Percentiles rank a stretch among this genome's conserved stretches.
phyloP scores from a whole-genome alignment of 1,140 invertebrate genomes.

The Xylocopa sonorina region DNA sequence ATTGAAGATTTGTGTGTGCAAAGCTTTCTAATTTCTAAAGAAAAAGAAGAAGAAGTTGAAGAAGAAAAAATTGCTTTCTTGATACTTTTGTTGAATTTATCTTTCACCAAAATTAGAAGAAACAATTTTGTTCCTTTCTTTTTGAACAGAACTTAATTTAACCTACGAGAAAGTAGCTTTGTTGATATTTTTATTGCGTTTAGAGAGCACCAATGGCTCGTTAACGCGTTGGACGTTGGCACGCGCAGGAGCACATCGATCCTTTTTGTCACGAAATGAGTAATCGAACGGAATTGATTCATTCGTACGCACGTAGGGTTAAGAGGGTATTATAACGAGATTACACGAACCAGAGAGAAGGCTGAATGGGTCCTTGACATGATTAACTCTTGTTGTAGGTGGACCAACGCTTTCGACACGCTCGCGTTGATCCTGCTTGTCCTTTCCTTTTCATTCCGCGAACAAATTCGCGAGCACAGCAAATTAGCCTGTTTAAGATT shows the following conservation, averaged over 20 bases:
- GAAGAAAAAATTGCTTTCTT: no score
- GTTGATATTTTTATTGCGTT: no score
- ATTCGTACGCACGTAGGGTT: slow-evolving; percentile 45
- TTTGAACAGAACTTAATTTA: no score
- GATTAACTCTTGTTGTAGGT: slow-evolving; percentile 67
- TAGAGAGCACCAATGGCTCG: no score
- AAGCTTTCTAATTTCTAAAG: no score
- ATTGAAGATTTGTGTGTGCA: no score
- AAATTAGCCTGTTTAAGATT: neutral
- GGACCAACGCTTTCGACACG: slow-evolving; percentile 66
- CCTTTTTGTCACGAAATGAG: slow-evolving; percentile 29
- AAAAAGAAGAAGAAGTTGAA: no score
- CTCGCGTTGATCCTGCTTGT: slow-evolving; percentile 33
- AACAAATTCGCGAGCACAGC: neutral
- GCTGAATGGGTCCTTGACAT: slow-evolving; percentile 62
- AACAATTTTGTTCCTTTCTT: no score
- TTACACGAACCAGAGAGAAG: slow-evolving; percentile 42
- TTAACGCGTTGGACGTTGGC: no score
- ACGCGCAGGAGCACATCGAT: slow-evolving; percentile 22
- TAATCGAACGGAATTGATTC: slow-evolving; percentile 46
- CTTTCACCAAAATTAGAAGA: no score
- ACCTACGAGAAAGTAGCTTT: no score
- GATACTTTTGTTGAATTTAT: no score
- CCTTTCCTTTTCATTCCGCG: slow-evolving; percentile 38
- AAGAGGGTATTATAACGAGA: slow-evolving; percentile 55